These are phyloP conservation scores for Saxicola maurus DNA, from an alignment of 2,797 vertebrate species.

Conservation along the genomic window DNA sequence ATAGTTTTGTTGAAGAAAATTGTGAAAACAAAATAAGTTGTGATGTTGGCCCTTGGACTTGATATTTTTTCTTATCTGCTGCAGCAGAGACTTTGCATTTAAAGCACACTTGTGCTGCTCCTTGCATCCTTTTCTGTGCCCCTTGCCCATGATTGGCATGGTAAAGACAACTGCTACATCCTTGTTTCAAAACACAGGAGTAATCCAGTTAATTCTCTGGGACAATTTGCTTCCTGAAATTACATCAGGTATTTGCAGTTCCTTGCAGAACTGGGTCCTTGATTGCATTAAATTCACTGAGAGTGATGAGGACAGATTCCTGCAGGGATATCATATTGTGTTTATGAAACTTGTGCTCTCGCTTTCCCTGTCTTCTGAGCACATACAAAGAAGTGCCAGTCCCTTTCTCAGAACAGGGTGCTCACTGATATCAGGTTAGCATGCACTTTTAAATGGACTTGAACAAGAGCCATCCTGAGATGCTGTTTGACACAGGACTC, in stretches of 20 bases:
- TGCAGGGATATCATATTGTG: rapidly evolving
- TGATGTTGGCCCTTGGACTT: rapidly evolving
- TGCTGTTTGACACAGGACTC: not conserved
- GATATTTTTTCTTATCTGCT: not conserved
- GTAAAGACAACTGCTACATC: not conserved
- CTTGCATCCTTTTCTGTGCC: not conserved
- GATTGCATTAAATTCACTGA: not conserved
- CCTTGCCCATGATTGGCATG: not conserved
- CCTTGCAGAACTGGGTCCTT: not conserved
- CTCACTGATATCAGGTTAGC: not conserved
- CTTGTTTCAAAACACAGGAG: not conserved
- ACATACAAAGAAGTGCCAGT: not conserved
- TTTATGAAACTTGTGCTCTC: not conserved
- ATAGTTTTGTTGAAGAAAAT: not conserved
- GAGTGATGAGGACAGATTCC: not conserved
- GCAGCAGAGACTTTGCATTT: not conserved
- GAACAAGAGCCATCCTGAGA: not conserved
- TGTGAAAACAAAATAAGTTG: not conserved
- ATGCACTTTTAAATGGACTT: not conserved
- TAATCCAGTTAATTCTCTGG: not conserved
- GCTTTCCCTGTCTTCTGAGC: not conserved
- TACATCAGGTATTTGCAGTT: not conserved
- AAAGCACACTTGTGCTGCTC: not conserved
- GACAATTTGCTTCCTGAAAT: not conserved
- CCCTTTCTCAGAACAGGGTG: not conserved